Percentiles rank a stretch among this genome's conserved stretches.
phyloP scores from a whole-genome alignment of 1,140 invertebrate species.

The Octopus sinensis region DNA sequence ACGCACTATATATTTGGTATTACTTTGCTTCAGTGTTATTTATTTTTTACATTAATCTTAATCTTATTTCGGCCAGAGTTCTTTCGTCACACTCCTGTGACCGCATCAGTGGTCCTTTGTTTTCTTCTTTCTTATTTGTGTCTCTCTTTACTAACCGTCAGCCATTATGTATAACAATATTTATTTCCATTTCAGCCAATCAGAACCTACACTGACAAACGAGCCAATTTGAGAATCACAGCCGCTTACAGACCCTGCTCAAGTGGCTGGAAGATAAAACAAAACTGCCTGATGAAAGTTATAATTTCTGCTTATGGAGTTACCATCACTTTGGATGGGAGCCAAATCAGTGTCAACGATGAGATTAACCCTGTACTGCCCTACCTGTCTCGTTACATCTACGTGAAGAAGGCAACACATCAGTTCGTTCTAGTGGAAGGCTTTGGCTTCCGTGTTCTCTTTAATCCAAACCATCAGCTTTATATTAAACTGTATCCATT shows the following conservation, averaged over 20 bases:
- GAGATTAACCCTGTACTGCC: constrained; percentile 19
- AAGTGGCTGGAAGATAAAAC: neutral
- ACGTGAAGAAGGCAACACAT: constrained; percentile 29
- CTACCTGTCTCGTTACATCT: constrained; percentile 21
- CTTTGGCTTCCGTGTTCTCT: constrained; percentile 29
- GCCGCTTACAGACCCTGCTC: constrained; percentile 23
- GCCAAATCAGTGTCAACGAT: constrained; percentile 13
- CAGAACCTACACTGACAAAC: constrained; percentile 16
- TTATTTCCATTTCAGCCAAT: neutral
- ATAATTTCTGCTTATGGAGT: constrained; percentile 23
- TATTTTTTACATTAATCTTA: too few species aligned
- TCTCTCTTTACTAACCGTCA: too few species aligned
- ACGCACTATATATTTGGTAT: too few species aligned
- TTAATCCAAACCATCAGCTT: constrained; percentile 17
- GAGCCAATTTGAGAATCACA: constrained; percentile 23
- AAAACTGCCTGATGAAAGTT: constrained; percentile 24
- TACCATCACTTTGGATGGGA: constrained; percentile 22
- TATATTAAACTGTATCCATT: constrained; percentile 29
- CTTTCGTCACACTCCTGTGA: too few species aligned
- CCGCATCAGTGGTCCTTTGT: too few species aligned
- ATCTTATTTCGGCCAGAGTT: too few species aligned
- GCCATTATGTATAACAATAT: too few species aligned
- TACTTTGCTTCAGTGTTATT: too few species aligned
- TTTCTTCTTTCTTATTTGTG: too few species aligned
- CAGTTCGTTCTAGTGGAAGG: constrained; percentile 25